Evolutionary conservation across 2,113 vertebrate species (phyloP), one percentile per base, ranked within the genome.

Genomic region (Carlito syrichta): DNA sequence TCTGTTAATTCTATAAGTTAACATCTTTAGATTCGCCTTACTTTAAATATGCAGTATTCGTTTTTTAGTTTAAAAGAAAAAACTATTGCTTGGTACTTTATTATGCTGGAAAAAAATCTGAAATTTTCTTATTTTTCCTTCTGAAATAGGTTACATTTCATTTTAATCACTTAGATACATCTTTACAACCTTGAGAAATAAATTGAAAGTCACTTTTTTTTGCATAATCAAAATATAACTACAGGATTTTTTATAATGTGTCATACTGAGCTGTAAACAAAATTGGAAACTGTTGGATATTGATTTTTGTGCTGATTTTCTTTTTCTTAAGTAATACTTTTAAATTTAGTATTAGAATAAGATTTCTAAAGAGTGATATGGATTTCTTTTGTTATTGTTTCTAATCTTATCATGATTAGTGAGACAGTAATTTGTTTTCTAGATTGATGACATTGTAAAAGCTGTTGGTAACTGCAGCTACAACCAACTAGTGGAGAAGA

Each of bases 391-490:
- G 43, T 96, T 95, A 25, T 10, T 78, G 30, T 95, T 96, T 60
- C 69, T 92, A 13, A 95, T 94, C 60, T 94, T 96, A 54, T 6
- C 32, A 45, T 92, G 40, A 50, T 92, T 89, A 96, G 10, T 96
- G 66, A 96, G 93, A 97, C 56, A 81, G 63, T 78, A 85, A 14
- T 97, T 97, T 96, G 43, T 95, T 74, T 98, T 98, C 96, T 98
- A 99, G 99, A 99, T 99, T 98, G 98, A 99, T 68, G 99, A 99
- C 98, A 99, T 99, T 97, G 99, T 99, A 95, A 99, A 99, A 98
- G 99, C 99, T 76, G 99, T 99, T 98, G 99, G 99, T 96, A 99
- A 99, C 98, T 99, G 99, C 99, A 99, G 99, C 98, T 99, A 99
- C 98, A 99, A 99, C 99, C 99, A 99, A 98, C 98, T 99, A 95